Base-by-base conservation (phyloP, 1,140 invertebrate genomes). In the Drosophila equinoxialis region DNA sequence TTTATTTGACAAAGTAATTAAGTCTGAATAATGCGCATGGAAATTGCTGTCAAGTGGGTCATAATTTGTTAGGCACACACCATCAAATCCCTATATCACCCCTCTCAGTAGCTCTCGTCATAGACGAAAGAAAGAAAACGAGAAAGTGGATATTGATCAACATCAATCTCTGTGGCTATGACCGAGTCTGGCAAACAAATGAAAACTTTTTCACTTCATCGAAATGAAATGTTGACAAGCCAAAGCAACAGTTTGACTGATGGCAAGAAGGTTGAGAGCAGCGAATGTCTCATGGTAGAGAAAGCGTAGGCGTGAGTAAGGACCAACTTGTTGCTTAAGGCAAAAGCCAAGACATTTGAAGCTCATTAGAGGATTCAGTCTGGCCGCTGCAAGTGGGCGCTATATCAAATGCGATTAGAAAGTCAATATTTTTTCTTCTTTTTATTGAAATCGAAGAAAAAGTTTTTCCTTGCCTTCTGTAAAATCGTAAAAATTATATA, bases 1-100 rank as follows among this genome's bases (percentile, higher is more conserved):
- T 74, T 87, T 75, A 84, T 80, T 87, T 89, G 71, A 87, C 80
- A 87, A 74, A 77, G 71, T 87, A 89, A 87, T 87, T 81, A 89
- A 84, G 77, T 89, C 68, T 70, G 75, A 79, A 79, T 86, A 87
- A 82, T 87, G 77, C 51, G 76, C 72, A 65, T 79, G 68, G 77
- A 87, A 89, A 80, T 89, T 81, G 74, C 66, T 72, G 74, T 65
- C 74, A 69, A 89, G 64, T 84, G 71, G 84, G 35, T 67, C 71
- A 87, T 78, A 84, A 89, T 69, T 78, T 81, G 71, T 78, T 71
- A 54, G 80, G 60, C 68, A 45, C 68, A 58, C 65, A 41, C 62
- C 63, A 65, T 20, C 14, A 48, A 7, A 42, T 20, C 45, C 2
- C 45, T 14, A 6, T 14, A 0, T 14, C 14, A 30, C 45, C 45